phyloP scores from a whole-genome alignment of 2,888 invertebrate species.

The Ophion costatus region DNA sequence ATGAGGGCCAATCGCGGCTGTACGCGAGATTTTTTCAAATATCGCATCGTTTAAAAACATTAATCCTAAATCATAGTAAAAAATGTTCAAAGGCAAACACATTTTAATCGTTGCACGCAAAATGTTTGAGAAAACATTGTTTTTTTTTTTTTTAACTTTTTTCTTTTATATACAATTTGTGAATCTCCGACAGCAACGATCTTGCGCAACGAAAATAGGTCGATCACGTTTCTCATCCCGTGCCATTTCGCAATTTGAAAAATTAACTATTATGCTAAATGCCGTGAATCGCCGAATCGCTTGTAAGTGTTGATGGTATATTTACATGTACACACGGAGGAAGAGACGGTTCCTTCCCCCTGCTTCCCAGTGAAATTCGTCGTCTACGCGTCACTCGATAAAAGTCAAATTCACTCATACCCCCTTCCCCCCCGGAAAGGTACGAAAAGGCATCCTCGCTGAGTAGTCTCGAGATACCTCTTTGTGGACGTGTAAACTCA shows the following conservation, averaged over 20 bases:
- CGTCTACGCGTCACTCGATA: conserved; percentile 26
- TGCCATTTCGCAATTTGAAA: conserved; percentile 42
- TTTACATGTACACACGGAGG: conserved; percentile 12
- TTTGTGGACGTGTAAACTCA: background rate
- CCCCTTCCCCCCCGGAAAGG: background rate
- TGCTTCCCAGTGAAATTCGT: conserved; percentile 4
- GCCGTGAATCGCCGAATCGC: conserved; percentile 33
- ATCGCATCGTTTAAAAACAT: too few species aligned
- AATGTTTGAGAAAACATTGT: conserved; percentile 14
- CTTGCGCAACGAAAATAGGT: conserved; percentile 28
- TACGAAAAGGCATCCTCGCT: background rate
- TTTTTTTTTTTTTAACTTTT: background rate
- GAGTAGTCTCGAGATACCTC: background rate
- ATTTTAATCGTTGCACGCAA: conserved; percentile 2
- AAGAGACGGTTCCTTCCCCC: background rate
- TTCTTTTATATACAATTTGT: conserved; percentile 43
- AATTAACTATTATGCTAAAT: conserved; percentile 28
- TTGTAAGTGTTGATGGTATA: background rate
- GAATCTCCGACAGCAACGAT: conserved; percentile 32
- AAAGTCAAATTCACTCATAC: background rate
- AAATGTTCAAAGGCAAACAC: background rate
- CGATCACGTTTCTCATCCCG: background rate
- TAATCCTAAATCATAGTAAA: too few species aligned
- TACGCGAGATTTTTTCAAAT: too few species aligned
- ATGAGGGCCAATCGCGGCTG: background rate